These are phyloP conservation scores for Heterochromis multidens DNA, from an alignment of 2,113 vertebrate genomes.

Conservation along the genomic window DNA sequence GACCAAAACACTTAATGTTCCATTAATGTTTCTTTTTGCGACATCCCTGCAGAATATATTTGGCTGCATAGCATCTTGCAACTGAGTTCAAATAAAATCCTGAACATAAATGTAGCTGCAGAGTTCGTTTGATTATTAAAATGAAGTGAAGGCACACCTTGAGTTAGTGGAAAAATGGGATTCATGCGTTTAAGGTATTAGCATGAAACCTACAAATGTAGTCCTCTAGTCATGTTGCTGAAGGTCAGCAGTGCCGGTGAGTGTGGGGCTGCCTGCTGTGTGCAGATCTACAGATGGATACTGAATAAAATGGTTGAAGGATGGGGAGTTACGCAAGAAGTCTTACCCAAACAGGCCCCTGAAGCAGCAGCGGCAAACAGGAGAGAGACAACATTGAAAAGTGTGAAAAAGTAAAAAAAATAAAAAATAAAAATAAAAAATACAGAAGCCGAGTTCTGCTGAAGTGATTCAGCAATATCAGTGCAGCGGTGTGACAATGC, in stretches of 20 bases:
- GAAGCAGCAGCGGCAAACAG: constrained; percentile 74
- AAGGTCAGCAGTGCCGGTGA: constrained; percentile 18
- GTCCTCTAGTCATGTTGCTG: constrained; percentile 4
- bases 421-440: background rate
- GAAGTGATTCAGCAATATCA: background rate
- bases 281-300: constrained; percentile 23
- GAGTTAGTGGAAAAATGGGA: background rate
- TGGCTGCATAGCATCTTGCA: background rate
- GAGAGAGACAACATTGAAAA: constrained; percentile 75
- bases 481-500: background rate
- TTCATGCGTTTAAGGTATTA: background rate
- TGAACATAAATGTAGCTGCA: background rate
- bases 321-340: constrained; percentile 36
- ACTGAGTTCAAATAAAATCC: background rate
- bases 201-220: constrained; percentile 1
- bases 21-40: background rate
- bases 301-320: constrained; percentile 9
- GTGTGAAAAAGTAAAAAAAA: constrained; percentile 28
- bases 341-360: constrained; percentile 92
- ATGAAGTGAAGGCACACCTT: background rate
- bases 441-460: constrained; percentile 17
- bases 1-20: background rate
- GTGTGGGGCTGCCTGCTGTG: background rate
- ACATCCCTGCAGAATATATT: background rate
- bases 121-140: background rate